Conservation (phyloP, 2,888 invertebrate species). For the Phoenoteleia sp. region DNA sequence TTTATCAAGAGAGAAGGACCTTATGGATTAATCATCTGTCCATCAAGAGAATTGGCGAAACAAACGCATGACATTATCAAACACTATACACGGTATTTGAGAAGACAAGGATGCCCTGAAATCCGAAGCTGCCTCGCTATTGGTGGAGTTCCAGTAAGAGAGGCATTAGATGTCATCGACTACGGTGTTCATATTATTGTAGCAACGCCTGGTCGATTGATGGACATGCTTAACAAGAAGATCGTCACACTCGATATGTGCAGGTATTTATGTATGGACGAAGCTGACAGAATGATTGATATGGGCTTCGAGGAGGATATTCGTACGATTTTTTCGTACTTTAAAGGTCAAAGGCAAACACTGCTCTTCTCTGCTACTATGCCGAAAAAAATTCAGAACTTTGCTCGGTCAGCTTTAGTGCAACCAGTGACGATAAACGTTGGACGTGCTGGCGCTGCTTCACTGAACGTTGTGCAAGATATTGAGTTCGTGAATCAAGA, state of each 20-base stretch:
- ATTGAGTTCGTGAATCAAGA: no score
- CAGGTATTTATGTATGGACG: no score
- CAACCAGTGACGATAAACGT: no score
- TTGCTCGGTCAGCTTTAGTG: no score
- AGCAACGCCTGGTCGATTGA: slow-evolving; percentile 57
- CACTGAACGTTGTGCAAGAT: no score
- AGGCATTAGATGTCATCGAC: no score
- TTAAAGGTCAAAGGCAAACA: slow-evolving; percentile 38
- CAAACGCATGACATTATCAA: slow-evolving; percentile 50
- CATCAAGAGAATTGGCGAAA: slow-evolving; percentile 49
- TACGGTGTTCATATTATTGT: slow-evolving; percentile 47
- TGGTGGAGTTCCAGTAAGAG: slow-evolving; percentile 48
- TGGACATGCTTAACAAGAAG: slow-evolving; percentile 47
- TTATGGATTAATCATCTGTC: slow-evolving; percentile 50
- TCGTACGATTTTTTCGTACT: slow-evolving; percentile 29
- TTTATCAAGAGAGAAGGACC: no score
- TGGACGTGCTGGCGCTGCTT: no score
- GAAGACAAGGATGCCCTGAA: slow-evolving; percentile 48
- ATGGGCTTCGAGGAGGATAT: slow-evolving; percentile 48
- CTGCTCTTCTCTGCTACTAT: slow-evolving; percentile 53
- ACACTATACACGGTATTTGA: slow-evolving; percentile 48
- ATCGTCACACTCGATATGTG: no score
- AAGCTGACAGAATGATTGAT: no score
- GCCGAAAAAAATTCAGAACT: slow-evolving; percentile 48
- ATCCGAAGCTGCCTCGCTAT: no score